Evolutionary conservation across 1,140 invertebrate genomes (phyloP).

Genomic region (Pseudobourletiella spinata): DNA sequence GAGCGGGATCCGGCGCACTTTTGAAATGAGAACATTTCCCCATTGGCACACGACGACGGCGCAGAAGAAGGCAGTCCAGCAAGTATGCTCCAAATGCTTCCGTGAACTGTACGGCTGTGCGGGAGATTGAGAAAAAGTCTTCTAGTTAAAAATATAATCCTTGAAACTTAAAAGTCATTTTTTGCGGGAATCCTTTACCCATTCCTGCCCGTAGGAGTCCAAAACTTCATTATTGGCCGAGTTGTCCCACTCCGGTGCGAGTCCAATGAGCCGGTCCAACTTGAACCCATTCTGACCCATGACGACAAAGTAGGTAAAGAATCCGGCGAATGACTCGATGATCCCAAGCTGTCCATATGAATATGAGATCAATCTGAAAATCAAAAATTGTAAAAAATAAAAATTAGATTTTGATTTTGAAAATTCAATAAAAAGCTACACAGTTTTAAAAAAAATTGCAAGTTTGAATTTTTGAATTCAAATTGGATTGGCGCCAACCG

Average conservation of each 20-base stretch:
- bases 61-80: constrained; percentile 47
- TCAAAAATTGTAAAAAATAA: no score
- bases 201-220: constrained; percentile 52
- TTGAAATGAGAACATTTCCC: constrained; percentile 33
- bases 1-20: constrained; percentile 25
- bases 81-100: constrained; percentile 52
- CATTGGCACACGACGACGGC: constrained; percentile 31
- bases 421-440: no score
- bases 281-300: constrained; percentile 51
- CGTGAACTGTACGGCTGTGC: constrained; percentile 49
- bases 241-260: constrained; percentile 48
- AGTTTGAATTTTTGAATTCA: no score
- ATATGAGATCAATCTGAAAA: constrained; percentile 25
- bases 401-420: no score
- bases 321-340: constrained; percentile 44
- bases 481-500: no score
- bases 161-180: no score
- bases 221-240: constrained; percentile 46
- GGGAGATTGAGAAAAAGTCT: no score
- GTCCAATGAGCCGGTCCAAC: constrained; percentile 42
- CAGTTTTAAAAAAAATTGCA: no score
- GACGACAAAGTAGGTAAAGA: constrained; percentile 49
- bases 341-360: constrained; percentile 45
- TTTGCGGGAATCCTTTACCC: constrained; percentile 44
- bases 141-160: no score